phyloP scores from a whole-genome alignment of 2,888 invertebrate species.

The Malacosoma neustria region DNA sequence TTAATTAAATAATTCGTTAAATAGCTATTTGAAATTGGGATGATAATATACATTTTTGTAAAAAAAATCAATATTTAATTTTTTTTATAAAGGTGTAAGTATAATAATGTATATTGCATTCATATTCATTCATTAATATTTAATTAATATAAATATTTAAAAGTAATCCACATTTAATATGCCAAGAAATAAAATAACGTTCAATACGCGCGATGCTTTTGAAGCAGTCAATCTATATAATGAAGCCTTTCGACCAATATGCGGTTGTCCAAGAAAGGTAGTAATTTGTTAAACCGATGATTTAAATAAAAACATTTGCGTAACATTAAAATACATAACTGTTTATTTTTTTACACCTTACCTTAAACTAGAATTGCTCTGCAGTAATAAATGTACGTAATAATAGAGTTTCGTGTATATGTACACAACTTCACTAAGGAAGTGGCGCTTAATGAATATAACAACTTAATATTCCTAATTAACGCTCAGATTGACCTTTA shows the following conservation, averaged over 20 bases:
- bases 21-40: no score
- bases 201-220: constrained; percentile 12
- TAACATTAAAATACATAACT: constrained; percentile 20
- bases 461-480: not conserved
- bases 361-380: constrained; percentile 6
- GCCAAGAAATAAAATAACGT: no score
- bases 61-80: no score
- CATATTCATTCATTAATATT: no score
- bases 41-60: no score
- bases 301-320: constrained; percentile 42
- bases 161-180: no score
- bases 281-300: constrained; percentile 41
- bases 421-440: not conserved
- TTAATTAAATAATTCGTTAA: no score
- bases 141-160: no score
- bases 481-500: not conserved
- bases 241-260: constrained; percentile 22
- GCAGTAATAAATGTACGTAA: not conserved
- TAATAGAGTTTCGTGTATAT: not conserved
- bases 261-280: constrained; percentile 26
- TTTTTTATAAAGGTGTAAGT: no score
- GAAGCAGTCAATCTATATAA: constrained; percentile 22
- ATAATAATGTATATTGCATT: no score
- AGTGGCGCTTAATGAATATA: not conserved
- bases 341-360: constrained; percentile 15